Evolutionary conservation across 2,888 invertebrate species (phyloP).

Genomic region (Adelognathus sp.): DNA sequence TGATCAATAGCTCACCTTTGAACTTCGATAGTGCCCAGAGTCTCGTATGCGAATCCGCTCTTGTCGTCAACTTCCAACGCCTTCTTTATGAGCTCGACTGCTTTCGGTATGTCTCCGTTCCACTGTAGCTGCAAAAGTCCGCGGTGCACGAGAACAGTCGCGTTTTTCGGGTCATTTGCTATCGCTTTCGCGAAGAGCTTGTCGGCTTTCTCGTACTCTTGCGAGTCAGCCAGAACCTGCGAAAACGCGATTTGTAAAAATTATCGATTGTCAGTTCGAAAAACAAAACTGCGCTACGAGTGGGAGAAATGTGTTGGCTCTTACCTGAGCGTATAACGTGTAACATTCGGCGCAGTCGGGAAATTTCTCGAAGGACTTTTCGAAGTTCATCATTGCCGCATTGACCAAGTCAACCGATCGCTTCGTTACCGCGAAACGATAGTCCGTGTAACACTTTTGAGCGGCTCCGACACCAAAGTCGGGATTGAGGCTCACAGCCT

Average conservation of each 20-base stretch:
- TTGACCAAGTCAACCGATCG: constrained; percentile 85
- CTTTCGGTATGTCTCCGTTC: constrained; percentile 91
- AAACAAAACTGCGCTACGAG: neutral
- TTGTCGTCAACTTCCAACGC: constrained; percentile 94
- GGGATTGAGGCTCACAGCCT: constrained; percentile 91
- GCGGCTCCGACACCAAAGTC: constrained; percentile 93
- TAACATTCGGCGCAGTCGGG: constrained; percentile 93
- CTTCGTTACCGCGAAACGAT: constrained; percentile 86
- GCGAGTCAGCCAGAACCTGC: constrained; percentile 90
- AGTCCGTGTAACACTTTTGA: constrained; percentile 95
- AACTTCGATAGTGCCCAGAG: constrained; percentile 96
- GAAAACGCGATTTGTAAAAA: no score
- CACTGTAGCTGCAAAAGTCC: constrained; percentile 92
- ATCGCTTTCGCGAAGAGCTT: constrained; percentile 90
- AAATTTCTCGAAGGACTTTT: constrained; percentile 89
- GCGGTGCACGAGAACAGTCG: constrained; percentile 93
- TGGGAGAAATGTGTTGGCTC: neutral
- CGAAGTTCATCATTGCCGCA: constrained; percentile 88
- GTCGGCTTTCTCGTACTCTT: constrained; percentile 92
- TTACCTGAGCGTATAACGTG: constrained; percentile 93
- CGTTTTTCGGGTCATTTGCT: constrained; percentile 92
- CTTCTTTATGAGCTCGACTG: constrained; percentile 89
- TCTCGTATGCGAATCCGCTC: constrained; percentile 97
- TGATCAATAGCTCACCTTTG: constrained; percentile 82
- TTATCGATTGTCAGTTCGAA: neutral